Conservation (phyloP, 2,113 vertebrate species). For the Atherinomorus stipes region DNA sequence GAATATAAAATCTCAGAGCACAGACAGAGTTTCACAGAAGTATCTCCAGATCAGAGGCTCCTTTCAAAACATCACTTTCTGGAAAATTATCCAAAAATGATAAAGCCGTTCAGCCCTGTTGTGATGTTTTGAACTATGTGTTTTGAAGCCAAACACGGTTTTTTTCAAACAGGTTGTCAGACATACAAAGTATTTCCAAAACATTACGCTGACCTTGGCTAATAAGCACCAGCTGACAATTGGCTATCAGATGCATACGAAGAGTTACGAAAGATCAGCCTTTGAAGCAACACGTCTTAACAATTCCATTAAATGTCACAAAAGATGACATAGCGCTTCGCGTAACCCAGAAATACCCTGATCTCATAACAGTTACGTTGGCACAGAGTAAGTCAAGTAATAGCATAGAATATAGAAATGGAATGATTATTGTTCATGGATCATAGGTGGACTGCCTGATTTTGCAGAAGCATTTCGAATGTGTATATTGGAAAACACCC, state of each 20-base stretch:
- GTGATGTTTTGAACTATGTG: no score
- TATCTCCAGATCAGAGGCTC: not conserved
- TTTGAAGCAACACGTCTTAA: not conserved
- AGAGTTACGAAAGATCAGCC: not conserved
- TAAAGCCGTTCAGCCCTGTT: no score
- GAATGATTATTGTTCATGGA: constrained; percentile 11
- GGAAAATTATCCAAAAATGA: no score
- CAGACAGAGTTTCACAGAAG: not conserved
- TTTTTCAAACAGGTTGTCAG: no score
- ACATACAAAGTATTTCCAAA: not conserved
- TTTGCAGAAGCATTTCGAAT: no score
- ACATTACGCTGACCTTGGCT: not conserved
- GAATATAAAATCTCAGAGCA: constrained; percentile 7
- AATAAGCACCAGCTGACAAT: not conserved
- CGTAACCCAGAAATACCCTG: not conserved
- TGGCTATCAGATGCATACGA: not conserved
- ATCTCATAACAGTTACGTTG: no score
- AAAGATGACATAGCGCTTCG: constrained; percentile 12
- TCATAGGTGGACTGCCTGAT: not conserved
- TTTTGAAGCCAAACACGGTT: no score
- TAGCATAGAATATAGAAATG: not conserved
- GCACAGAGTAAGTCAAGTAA: not conserved
- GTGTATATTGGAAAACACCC: no score
- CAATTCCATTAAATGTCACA: not conserved
- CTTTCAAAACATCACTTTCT: no score